Evolutionary conservation across 2,797 vertebrate genomes (phyloP).

Genomic region (Sebastes diploproa): DNA sequence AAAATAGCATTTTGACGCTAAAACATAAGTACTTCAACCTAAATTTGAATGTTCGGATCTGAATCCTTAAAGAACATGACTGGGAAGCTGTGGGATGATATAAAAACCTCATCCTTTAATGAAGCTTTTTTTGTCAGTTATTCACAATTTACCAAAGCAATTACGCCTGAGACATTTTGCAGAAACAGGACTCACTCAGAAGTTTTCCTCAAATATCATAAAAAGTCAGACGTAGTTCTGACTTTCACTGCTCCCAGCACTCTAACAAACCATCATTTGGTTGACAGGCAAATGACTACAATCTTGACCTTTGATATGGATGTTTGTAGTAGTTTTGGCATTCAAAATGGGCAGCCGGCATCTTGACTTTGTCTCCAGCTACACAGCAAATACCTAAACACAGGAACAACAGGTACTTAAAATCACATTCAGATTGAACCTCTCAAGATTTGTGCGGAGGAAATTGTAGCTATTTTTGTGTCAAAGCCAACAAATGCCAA

Average conservation of each 20-base stretch:
- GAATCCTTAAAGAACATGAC: not conserved
- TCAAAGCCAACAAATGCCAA: conserved; percentile 45
- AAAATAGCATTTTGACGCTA: not conserved
- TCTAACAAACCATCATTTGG: conserved; percentile 31
- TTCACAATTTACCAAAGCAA: conserved; percentile 49
- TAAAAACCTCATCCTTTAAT: not conserved
- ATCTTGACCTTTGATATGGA: conserved; percentile 38
- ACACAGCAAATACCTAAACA: conserved; percentile 16
- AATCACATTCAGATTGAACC: conserved; percentile 21
- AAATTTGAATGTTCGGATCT: not conserved
- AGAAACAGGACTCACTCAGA: conserved; percentile 15
- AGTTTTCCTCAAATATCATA: conserved; percentile 50
- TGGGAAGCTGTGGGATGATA: not conserved
- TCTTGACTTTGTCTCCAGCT: not conserved
- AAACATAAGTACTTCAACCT: not conserved
- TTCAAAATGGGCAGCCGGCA: conserved; percentile 22
- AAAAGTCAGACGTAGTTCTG: not conserved
- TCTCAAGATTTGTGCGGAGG: not conserved
- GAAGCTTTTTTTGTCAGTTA: conserved; percentile 14
- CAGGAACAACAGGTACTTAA: conserved; percentile 5
- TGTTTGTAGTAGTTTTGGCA: conserved; percentile 27
- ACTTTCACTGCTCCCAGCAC: conserved; percentile 8
- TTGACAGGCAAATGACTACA: conserved; percentile 42
- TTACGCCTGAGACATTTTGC: conserved; percentile 52
- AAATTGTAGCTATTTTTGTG: conserved; percentile 53